Percentiles rank a stretch among this genome's conserved stretches.
These are phyloP conservation scores for Cerastis leucographa DNA, from an alignment of 2,888 invertebrate species.

Conservation along the genomic window DNA sequence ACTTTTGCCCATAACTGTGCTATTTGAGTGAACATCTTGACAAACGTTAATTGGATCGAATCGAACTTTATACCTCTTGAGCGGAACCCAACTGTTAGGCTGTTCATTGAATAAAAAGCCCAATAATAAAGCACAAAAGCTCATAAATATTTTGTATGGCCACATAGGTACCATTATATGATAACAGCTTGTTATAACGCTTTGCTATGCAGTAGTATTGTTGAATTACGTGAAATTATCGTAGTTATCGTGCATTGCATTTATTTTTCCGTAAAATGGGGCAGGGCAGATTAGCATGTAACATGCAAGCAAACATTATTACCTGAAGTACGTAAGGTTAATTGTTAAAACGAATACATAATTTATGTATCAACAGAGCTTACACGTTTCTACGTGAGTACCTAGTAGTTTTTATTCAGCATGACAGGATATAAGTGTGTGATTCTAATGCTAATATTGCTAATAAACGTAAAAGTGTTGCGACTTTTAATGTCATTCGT, in stretches of 20 bases:
- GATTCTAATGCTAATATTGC: conserved; percentile 18
- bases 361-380: conserved; percentile 18
- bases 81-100: neutral
- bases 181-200: conserved; percentile 18
- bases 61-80: neutral
- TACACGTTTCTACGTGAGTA: neutral
- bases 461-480: conserved; percentile 26
- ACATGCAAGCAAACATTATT: conserved; percentile 38
- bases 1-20: neutral
- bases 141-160: neutral
- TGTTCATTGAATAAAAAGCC: conserved; percentile 3
- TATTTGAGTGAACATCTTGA: neutral
- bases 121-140: neutral
- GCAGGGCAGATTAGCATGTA: conserved; percentile 9
- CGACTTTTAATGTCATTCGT: conserved; percentile 11
- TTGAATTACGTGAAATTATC: conserved; percentile 14
- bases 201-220: conserved; percentile 10
- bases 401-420: conserved; percentile 17
- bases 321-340: conserved; percentile 29
- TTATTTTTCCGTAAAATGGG: conserved; percentile 21
- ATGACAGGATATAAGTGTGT: conserved; percentile 10
- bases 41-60: neutral
- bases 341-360: conserved; percentile 33
- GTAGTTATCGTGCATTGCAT: conserved; percentile 23
- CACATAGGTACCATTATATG: neutral